A percentile compares a stretch with the other conserved stretches of the same genome.
These are phyloP conservation scores for Megathymus violae DNA, from an alignment of 1,140 invertebrate species.

Conservation along the genomic window DNA sequence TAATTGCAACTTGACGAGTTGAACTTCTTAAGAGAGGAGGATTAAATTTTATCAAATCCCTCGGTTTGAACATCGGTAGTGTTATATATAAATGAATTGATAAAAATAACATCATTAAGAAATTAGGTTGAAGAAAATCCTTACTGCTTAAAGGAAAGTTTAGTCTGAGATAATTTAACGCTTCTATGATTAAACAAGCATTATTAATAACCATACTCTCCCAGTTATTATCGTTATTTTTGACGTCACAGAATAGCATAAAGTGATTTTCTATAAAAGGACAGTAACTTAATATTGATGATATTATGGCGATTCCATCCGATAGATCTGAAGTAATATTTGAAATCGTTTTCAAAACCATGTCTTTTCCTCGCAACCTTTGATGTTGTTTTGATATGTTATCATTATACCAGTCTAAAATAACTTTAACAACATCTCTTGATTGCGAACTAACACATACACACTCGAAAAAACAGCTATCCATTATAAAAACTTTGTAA, in stretches of 20 bases:
- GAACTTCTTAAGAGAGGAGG: slow-evolving; percentile 71
- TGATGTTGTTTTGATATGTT: slow-evolving; percentile 58
- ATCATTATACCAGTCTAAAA: slow-evolving; percentile 71
- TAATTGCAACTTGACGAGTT: slow-evolving; percentile 58
- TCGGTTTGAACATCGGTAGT: slow-evolving; percentile 70
- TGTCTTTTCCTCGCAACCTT: slow-evolving; percentile 48
- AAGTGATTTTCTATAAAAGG: slow-evolving; percentile 68
- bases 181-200: slow-evolving; percentile 72
- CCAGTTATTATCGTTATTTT: slow-evolving; percentile 40
- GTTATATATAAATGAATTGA: slow-evolving; percentile 71
- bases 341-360: slow-evolving; percentile 54
- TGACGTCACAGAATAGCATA: slow-evolving; percentile 53
- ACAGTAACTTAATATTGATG: slow-evolving; percentile 63
- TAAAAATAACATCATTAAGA: slow-evolving; percentile 75
- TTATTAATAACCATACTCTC: slow-evolving; percentile 64
- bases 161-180: slow-evolving; percentile 58
- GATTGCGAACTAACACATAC: slow-evolving; percentile 62
- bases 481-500: slow-evolving; percentile 76
- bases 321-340: slow-evolving; percentile 69
- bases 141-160: slow-evolving; percentile 70
- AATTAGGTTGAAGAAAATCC: slow-evolving; percentile 70
- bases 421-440: slow-evolving; percentile 59
- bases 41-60: slow-evolving; percentile 64
- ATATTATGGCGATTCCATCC: slow-evolving; percentile 66
- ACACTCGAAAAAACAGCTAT: slow-evolving; percentile 75